phyloP scores from a whole-genome alignment of 2,888 invertebrate genomes.

The Malacosoma neustria region DNA sequence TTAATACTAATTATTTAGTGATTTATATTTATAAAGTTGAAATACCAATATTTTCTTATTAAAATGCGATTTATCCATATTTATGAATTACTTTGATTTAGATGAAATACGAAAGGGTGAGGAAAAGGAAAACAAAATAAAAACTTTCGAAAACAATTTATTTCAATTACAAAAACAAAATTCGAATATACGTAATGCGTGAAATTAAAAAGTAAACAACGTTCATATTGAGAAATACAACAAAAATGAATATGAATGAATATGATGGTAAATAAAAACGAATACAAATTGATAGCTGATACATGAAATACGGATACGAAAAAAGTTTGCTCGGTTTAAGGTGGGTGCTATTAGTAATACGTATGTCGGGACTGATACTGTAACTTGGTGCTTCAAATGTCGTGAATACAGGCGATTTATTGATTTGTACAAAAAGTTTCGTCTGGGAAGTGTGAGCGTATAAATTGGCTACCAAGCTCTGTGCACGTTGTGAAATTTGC shows the following conservation, averaged over 20 bases:
- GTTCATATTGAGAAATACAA: slow-evolving; percentile 17
- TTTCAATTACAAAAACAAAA: slow-evolving; percentile 24
- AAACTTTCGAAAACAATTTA: slow-evolving; percentile 25
- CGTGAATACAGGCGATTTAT: slow-evolving; percentile 50
- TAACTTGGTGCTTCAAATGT: slow-evolving; percentile 54
- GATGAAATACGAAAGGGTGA: neutral
- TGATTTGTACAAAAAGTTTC: slow-evolving; percentile 49
- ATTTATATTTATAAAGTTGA: neutral
- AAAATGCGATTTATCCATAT: too few species aligned
- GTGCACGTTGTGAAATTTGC: slow-evolving; percentile 59
- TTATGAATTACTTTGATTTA: neutral
- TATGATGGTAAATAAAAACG: slow-evolving; percentile 16
- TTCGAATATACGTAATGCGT: slow-evolving; percentile 4
- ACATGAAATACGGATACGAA: slow-evolving; percentile 18
- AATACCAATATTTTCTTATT: neutral
- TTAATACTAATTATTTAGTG: neutral
- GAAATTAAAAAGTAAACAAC: slow-evolving; percentile 10
- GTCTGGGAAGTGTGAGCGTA: slow-evolving; percentile 73
- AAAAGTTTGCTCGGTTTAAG: slow-evolving; percentile 43
- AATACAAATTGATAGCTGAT: slow-evolving; percentile 18
- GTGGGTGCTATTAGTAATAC: slow-evolving; percentile 57
- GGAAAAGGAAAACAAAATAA: slow-evolving; percentile 23
- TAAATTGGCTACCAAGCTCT: slow-evolving; percentile 59
- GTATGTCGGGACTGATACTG: slow-evolving; percentile 37
- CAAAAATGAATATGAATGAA: slow-evolving; percentile 12